phyloP scores from a whole-genome alignment of 1,140 invertebrate genomes.

The Leptonema lineaticorne region DNA sequence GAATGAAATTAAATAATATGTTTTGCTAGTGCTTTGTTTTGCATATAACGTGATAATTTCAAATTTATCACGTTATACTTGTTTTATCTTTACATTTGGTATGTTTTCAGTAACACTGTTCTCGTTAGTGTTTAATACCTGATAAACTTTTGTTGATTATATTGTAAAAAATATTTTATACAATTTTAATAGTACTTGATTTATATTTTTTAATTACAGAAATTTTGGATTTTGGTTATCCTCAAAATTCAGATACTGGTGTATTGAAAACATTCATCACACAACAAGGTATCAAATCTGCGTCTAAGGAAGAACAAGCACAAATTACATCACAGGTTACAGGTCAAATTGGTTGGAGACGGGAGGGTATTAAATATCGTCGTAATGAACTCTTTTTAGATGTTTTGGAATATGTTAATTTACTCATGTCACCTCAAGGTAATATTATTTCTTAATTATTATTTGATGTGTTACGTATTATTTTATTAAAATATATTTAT shows the following conservation, averaged over 20 bases:
- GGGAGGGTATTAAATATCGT: constrained; percentile 99
- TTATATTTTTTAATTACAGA: no score
- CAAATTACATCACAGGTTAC: constrained; percentile 99
- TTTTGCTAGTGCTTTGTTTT: no score
- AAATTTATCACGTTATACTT: no score
- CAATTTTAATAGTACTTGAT: no score
- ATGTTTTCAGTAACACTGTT: no score
- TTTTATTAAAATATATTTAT: constrained; percentile 3
- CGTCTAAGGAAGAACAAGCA: constrained; percentile 98
- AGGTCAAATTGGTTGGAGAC: constrained; percentile 98
- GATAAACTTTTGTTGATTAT: no score
- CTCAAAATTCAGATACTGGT: constrained; percentile 99
- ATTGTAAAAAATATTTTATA: no score
- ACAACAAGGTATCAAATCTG: constrained; percentile 98
- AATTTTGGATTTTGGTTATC: constrained; percentile 99
- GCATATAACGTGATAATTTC: no score
- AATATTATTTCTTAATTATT: constrained; percentile 18
- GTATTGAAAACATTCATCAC: constrained; percentile 99
- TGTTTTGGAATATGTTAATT: constrained; percentile 98
- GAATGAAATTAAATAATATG: no score
- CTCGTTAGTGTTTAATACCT: no score
- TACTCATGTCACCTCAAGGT: constrained; percentile 99
- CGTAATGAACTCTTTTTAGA: constrained; percentile 99
- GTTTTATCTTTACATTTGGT: no score
- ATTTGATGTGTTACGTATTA: neutral